Evolutionary conservation across 2,888 invertebrate genomes (phyloP).

Genomic region (Syrphus vitripennis): DNA sequence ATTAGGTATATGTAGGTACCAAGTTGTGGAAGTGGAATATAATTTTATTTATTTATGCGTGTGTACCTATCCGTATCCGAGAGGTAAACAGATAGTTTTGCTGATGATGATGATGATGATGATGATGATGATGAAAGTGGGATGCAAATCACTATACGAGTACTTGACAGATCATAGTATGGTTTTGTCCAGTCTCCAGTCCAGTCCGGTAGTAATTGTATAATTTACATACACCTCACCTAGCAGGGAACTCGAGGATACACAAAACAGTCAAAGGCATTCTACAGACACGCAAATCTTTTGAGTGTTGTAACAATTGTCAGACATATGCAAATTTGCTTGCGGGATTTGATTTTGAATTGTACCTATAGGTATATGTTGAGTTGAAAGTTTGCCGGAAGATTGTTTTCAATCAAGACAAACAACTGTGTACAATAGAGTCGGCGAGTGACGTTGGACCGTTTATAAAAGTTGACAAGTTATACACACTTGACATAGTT

Average conservation of each 20-base stretch:
- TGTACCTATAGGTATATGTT: no score
- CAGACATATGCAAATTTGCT: slow-evolving; percentile 45
- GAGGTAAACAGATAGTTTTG: slow-evolving; percentile 23
- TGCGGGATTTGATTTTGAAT: slow-evolving; percentile 8
- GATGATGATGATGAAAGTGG: slow-evolving; percentile 7
- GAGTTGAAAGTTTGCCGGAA: slow-evolving; percentile 13
- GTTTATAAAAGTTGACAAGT: slow-evolving; percentile 4
- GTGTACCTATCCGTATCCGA: slow-evolving; percentile 11
- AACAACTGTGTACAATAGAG: not conserved
- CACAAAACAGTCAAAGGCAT: slow-evolving; percentile 23
- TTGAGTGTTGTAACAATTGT: slow-evolving; percentile 18
- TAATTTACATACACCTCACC: not conserved
- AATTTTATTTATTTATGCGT: slow-evolving; percentile 68
- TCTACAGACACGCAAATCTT: slow-evolving; percentile 1
- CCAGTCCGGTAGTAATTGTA: slow-evolving; percentile 34
- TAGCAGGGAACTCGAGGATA: not conserved
- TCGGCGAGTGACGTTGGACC: slow-evolving; percentile 26
- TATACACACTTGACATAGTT: not conserved
- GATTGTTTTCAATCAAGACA: slow-evolving; percentile 1
- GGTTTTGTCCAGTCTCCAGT: not conserved
- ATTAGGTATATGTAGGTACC: slow-evolving; percentile 44
- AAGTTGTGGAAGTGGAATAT: no score
- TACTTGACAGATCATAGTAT: not conserved
- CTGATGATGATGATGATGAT: no score
- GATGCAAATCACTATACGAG: slow-evolving; percentile 50